phyloP scores from a whole-genome alignment of 2,113 vertebrate species.

The Macquaria ambigua region DNA sequence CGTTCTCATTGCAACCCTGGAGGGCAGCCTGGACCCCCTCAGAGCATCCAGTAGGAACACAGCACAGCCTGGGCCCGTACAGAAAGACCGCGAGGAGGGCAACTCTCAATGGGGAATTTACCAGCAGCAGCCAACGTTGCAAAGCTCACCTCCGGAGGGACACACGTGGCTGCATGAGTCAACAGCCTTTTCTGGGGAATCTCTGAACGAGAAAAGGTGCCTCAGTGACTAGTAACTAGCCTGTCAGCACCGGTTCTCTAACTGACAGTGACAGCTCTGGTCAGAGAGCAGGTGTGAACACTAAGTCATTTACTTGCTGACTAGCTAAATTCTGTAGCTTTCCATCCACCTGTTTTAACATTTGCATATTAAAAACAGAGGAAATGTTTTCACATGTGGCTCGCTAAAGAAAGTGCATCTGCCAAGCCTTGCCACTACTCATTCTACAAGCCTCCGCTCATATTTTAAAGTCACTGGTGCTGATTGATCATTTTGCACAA shows the following conservation, averaged over 20 bases:
- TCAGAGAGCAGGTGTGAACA: slow-evolving; percentile 1
- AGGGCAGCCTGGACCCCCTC: slow-evolving; percentile 34
- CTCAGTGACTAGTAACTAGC: not conserved
- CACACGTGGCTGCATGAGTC: not conserved
- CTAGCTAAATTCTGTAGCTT: too few species aligned
- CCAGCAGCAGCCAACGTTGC: slow-evolving; percentile 42
- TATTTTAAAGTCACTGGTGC: not conserved
- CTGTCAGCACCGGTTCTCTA: not conserved
- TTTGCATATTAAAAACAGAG: not conserved
- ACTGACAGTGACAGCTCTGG: not conserved
- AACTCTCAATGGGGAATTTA: slow-evolving; percentile 37
- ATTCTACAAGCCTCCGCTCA: not conserved
- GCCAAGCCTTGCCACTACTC: not conserved
- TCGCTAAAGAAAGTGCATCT: not conserved
- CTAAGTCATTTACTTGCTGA: not conserved
- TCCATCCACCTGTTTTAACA: not conserved
- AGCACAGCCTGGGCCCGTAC: slow-evolving; percentile 10
- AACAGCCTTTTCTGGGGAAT: slow-evolving; percentile 9
- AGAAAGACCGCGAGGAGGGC: slow-evolving; percentile 36
- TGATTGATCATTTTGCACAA: too few species aligned
- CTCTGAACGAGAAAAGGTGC: slow-evolving; percentile 1
- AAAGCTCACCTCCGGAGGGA: slow-evolving; percentile 4
- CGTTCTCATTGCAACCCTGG: slow-evolving; percentile 46
- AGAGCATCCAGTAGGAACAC: slow-evolving; percentile 22
- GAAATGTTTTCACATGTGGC: not conserved